Conservation (phyloP, 2,888 invertebrate genomes). For the Adineta ricciae region DNA sequence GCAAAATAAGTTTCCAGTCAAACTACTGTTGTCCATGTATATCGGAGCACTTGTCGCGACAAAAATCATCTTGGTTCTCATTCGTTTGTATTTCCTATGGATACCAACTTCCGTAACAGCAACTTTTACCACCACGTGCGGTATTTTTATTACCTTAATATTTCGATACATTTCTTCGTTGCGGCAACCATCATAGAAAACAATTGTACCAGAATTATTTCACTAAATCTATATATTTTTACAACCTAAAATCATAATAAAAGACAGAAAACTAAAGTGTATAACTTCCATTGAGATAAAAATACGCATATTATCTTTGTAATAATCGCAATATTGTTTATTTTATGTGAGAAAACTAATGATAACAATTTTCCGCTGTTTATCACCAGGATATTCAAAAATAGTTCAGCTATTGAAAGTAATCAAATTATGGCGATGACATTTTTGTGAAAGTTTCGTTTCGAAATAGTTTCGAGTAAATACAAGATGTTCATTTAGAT, state of each 20-base stretch:
- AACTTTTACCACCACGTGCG: neutral
- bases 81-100: neutral
- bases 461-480: neutral
- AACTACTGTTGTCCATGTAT: neutral
- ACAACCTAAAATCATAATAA: too few relatives aligned
- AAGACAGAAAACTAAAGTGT: too few relatives aligned
- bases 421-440: too few relatives aligned
- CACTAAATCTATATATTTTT: too few relatives aligned
- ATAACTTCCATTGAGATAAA: too few relatives aligned
- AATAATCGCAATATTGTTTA: too few relatives aligned
- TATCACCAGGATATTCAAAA: too few relatives aligned
- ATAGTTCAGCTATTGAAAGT: too few relatives aligned
- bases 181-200: neutral
- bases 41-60: neutral
- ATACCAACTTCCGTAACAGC: neutral
- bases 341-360: too few relatives aligned
- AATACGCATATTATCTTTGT: too few relatives aligned
- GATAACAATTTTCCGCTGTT: too few relatives aligned
- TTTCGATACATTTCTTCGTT: neutral
- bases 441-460: neutral
- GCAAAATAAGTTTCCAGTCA: neutral
- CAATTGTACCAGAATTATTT: too few relatives aligned
- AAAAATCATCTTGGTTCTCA: neutral
- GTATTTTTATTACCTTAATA: neutral
- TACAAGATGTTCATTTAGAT: neutral